phyloP scores from a whole-genome alignment of 2,888 invertebrate species.

The Agriopis marginaria region DNA sequence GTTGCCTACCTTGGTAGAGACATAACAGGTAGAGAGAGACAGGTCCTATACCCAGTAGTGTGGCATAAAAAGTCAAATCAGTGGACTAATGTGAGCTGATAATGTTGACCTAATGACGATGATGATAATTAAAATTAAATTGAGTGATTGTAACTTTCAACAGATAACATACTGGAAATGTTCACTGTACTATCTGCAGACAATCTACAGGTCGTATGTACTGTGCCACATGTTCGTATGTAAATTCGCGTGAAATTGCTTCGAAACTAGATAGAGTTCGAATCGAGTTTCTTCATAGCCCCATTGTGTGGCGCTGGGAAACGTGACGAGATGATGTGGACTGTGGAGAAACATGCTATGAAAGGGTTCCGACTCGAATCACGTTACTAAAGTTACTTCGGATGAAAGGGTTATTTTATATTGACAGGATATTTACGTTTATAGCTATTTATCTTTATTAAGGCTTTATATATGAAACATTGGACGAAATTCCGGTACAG shows the following conservation, averaged over 20 bases:
- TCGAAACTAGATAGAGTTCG: conserved; percentile 49
- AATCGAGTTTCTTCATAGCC: conserved; percentile 42
- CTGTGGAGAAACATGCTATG: conserved; percentile 37
- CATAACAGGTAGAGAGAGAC: no score
- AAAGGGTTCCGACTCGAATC: conserved; percentile 19
- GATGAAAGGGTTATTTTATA: conserved; percentile 1
- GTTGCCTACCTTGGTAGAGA: no score
- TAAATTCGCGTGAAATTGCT: conserved; percentile 68
- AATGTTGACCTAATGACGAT: no score
- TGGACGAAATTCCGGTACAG: not conserved
- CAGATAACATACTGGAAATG: no score
- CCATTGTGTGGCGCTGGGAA: conserved; percentile 45
- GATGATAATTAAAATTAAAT: no score
- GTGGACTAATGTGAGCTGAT: no score
- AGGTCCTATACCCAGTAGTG: no score
- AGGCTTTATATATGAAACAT: not conserved
- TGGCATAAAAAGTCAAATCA: no score
- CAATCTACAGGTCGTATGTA: conserved; percentile 6
- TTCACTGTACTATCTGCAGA: conserved; percentile 37
- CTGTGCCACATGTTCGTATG: conserved; percentile 52
- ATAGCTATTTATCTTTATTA: not conserved
- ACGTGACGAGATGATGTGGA: conserved; percentile 29
- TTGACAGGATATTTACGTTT: conserved; percentile 12
- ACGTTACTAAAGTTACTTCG: conserved; percentile 4
- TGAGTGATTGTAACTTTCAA: no score